Evolutionary conservation across 2,888 invertebrate genomes (phyloP).

Genomic region (Apamea monoglypha): DNA sequence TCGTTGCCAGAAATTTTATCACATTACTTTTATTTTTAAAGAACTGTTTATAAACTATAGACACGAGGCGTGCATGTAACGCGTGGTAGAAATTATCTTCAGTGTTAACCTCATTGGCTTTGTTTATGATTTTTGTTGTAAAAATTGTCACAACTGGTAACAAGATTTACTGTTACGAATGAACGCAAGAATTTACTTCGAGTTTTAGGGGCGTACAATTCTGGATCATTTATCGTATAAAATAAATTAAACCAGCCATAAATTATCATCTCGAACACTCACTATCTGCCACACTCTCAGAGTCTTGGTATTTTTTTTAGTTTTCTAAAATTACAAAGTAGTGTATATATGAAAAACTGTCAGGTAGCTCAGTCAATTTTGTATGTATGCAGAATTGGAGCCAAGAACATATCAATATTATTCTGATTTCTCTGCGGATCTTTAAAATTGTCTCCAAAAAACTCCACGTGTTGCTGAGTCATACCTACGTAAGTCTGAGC

Average conservation of each 20-base stretch:
- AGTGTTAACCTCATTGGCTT: constrained; percentile 49
- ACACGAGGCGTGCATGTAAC: constrained; percentile 29
- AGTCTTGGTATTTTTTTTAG: constrained; percentile 9
- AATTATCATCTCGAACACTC: background rate
- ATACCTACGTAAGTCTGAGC: constrained; percentile 41
- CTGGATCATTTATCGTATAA: constrained; percentile 10
- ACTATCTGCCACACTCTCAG: constrained; percentile 1
- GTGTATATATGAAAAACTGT: background rate
- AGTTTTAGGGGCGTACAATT: constrained; percentile 4
- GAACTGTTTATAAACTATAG: constrained; percentile 45
- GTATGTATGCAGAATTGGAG: background rate
- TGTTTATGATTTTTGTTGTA: constrained; percentile 23
- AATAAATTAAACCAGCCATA: constrained; percentile 10
- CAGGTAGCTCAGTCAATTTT: background rate
- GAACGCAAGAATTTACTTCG: background rate
- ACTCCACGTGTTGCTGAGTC: constrained; percentile 43
- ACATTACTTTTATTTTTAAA: constrained; percentile 39
- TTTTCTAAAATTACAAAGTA: background rate
- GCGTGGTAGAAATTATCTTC: constrained; percentile 50
- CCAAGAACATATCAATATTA: background rate
- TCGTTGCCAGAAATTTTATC: constrained; percentile 48
- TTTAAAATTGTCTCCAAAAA: constrained; percentile 15
- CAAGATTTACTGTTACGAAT: constrained; percentile 5
- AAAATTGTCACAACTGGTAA: constrained; percentile 19
- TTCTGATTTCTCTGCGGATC: background rate